A percentile compares a stretch with the other conserved stretches of the same genome.
phyloP scores from a whole-genome alignment of 2,797 vertebrate genomes.

The Hemitrygon akajei region DNA sequence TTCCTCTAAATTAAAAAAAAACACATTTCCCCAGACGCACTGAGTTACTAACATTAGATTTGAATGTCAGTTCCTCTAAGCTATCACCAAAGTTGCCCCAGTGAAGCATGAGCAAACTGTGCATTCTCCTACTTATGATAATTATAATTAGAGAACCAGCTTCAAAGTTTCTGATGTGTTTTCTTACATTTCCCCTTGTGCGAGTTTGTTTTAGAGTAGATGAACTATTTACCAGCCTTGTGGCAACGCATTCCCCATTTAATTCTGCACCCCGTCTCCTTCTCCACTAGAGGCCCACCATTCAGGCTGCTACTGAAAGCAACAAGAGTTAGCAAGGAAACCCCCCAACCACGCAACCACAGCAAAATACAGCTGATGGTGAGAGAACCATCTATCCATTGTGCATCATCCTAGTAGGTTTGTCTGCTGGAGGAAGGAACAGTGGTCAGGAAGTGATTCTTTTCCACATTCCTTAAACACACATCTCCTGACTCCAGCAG shows the following conservation, averaged over 20 bases:
- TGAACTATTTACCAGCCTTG: background rate
- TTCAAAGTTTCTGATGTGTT: background rate
- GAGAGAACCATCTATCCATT: background rate
- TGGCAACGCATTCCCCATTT: background rate
- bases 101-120: background rate
- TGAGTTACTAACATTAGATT: background rate
- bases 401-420: background rate
- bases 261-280: background rate
- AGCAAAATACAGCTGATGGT: background rate
- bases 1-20: background rate
- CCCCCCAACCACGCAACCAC: too few species aligned
- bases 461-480: constrained; percentile 29
- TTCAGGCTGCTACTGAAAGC: background rate
- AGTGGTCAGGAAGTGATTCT: background rate
- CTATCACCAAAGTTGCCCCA: background rate
- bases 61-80: background rate
- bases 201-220: background rate
- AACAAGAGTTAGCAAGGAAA: background rate
- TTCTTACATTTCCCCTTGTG: background rate
- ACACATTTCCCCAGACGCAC: background rate
- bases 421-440: background rate
- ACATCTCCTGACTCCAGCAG: constrained; percentile 2
- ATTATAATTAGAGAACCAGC: background rate
- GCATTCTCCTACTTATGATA: background rate
- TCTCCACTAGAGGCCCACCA: background rate